Evolutionary conservation across 2,888 invertebrate genomes (phyloP).

Genomic region (Chesias legatella): DNA sequence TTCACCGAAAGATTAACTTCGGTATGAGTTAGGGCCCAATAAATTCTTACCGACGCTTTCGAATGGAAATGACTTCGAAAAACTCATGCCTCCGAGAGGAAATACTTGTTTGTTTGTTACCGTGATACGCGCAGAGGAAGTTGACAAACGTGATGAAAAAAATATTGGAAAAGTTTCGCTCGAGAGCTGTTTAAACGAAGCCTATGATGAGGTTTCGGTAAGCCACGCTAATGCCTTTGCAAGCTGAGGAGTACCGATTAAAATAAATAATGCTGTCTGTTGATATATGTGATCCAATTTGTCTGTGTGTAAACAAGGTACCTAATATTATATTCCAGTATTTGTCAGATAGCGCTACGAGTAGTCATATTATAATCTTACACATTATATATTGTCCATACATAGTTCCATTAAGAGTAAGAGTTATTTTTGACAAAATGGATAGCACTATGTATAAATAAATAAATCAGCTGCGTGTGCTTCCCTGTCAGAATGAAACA

Average conservation of each 20-base stretch:
- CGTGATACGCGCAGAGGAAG: slow-evolving; percentile 51
- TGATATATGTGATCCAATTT: too few relatives aligned
- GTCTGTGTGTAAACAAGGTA: too few relatives aligned
- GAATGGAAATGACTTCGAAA: slow-evolving; percentile 63
- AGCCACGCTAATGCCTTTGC: slow-evolving; percentile 26
- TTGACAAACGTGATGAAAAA: slow-evolving; percentile 69
- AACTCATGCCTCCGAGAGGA: slow-evolving; percentile 53
- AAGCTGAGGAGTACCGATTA: slow-evolving; percentile 8
- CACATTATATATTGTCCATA: too few relatives aligned
- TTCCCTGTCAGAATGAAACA: too few relatives aligned
- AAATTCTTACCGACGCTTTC: slow-evolving; percentile 51
- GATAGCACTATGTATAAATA: too few relatives aligned
- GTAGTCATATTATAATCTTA: too few relatives aligned
- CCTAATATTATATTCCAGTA: too few relatives aligned
- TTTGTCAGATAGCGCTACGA: too few relatives aligned
- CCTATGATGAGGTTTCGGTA: slow-evolving; percentile 35
- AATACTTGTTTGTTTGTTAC: slow-evolving; percentile 68
- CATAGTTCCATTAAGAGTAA: too few relatives aligned
- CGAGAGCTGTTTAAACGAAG: slow-evolving; percentile 46
- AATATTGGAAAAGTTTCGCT: slow-evolving; percentile 70
- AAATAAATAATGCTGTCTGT: neutral
- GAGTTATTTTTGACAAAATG: too few relatives aligned
- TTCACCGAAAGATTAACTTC: slow-evolving; percentile 44
- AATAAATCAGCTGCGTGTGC: too few relatives aligned
- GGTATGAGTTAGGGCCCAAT: slow-evolving; percentile 44